A percentile compares a stretch with the other conserved stretches of the same genome.
phyloP scores from a whole-genome alignment of 2,113 vertebrate genomes.

The Delphinus delphis region DNA sequence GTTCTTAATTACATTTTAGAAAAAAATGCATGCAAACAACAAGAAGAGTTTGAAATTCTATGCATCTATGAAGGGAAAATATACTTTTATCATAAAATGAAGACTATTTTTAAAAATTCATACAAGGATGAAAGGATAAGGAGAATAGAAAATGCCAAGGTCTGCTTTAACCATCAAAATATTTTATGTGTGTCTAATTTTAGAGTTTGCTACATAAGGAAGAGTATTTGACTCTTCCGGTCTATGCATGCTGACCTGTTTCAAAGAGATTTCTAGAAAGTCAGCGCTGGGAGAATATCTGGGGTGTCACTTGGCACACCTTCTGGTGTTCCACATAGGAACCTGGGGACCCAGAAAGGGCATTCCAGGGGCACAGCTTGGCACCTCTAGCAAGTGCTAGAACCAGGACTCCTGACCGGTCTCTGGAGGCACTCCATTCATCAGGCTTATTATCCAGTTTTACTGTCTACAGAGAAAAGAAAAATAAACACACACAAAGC shows the following conservation, averaged over 20 bases:
- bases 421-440: background rate
- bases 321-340: background rate
- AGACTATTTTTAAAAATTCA: background rate
- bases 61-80: background rate
- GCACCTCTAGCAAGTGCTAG: background rate
- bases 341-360: background rate
- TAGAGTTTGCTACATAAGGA: background rate
- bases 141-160: constrained; percentile 34
- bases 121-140: background rate
- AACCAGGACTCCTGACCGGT: background rate
- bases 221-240: background rate
- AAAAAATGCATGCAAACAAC: background rate
- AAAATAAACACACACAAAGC: constrained; percentile 38
- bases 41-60: background rate
- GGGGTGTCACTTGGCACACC: background rate
- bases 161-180: constrained; percentile 64
- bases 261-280: background rate
- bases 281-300: background rate
- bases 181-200: background rate
- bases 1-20: constrained; percentile 27
- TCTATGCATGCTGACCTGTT: background rate
- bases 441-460: constrained; percentile 41
- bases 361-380: background rate
- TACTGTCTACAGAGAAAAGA: constrained; percentile 26
- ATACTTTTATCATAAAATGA: background rate